Evolutionary conservation across 2,797 vertebrate genomes (phyloP), one percentile per base, ranked within the genome.

Genomic region (Poeciliopsis gracilis): DNA sequence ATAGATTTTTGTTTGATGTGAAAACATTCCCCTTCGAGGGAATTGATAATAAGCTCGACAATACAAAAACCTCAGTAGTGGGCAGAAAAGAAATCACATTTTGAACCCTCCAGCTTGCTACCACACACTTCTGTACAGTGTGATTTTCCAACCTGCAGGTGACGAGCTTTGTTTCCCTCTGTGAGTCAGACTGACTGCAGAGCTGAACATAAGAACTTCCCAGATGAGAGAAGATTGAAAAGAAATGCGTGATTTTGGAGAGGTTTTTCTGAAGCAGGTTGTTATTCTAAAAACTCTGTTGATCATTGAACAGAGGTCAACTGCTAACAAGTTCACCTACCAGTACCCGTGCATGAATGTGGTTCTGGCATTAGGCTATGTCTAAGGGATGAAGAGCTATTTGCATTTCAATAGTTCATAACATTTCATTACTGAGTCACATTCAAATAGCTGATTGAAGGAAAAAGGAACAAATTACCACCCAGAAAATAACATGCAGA

Each of bases 11-110:
- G 59, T 41, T 70, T 81, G 83, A 82, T 75, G 74, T 73, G 80
- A 80, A 90, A 88, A 87, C 83, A 87, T 86, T 83, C 81, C 82
- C 81, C 76, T n/a, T 23, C 1, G 46, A 80, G 81, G 81, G 76
- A 81, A 89, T 77, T 66, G 72, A 83, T 81, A 86, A 82, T 77
- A 76, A 83, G 77, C 79, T 45, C n/a, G 55, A 74, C 73, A 55
- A 87, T 84, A 81, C 80, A 72, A 30, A 36, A 71, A 36, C 74
- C 77, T 5, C 79, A 76, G 88, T 78, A 79, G 71, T 57, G 55
- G 80, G 73, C 75, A 77, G 57, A 72, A 55, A 72, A 71, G 20
- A 84, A 88, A 90, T 89, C 79, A 82, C 67, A 85, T 72, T 89
- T 77, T 85, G 84, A 80, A 87, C 85, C 79, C 47, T 28, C 36